Conservation (phyloP, 2,888 invertebrate genomes). For the Nineta flava region DNA sequence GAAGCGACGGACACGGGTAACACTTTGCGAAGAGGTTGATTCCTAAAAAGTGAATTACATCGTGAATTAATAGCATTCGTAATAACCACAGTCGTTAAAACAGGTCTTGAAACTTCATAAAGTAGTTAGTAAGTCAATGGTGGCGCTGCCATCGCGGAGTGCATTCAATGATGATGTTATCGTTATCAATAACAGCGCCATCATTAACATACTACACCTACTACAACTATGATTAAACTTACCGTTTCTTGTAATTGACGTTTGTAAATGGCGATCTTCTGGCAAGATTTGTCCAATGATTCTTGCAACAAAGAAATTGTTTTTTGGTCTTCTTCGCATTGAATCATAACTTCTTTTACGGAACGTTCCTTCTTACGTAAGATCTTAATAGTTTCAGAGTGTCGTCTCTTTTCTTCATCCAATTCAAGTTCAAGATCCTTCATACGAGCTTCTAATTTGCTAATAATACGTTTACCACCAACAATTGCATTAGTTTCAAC, state of each 20-base stretch:
- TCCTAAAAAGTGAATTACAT: conserved; percentile 40
- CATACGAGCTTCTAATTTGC: conserved; percentile 90
- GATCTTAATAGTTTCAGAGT: conserved; percentile 94
- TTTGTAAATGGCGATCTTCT: conserved; percentile 88
- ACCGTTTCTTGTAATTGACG: conserved; percentile 89
- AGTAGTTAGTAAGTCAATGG: too few relatives aligned
- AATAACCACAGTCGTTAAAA: too few relatives aligned
- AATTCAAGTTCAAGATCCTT: conserved; percentile 88
- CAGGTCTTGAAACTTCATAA: too few relatives aligned
- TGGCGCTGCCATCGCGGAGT: too few relatives aligned
- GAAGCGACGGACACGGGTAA: conserved; percentile 94
- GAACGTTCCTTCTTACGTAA: conserved; percentile 95
- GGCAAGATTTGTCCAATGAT: conserved; percentile 67
- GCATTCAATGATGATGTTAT: too few relatives aligned
- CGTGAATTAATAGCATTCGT: too few relatives aligned
- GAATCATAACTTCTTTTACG: conserved; percentile 89
- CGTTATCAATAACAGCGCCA: too few relatives aligned
- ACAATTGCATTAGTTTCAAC: conserved; percentile 95
- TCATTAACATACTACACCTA: too few relatives aligned
- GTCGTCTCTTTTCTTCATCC: conserved; percentile 93
- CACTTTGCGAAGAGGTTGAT: conserved; percentile 80
- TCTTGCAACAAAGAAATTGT: conserved; percentile 86
- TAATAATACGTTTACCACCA: conserved; percentile 92
- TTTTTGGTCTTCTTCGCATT: conserved; percentile 94
- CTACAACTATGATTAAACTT: too few relatives aligned